A percentile compares a stretch with the other conserved stretches of the same genome.
Conservation (phyloP, 2,113 vertebrate genomes). For the Pluvialis apricaria region DNA sequence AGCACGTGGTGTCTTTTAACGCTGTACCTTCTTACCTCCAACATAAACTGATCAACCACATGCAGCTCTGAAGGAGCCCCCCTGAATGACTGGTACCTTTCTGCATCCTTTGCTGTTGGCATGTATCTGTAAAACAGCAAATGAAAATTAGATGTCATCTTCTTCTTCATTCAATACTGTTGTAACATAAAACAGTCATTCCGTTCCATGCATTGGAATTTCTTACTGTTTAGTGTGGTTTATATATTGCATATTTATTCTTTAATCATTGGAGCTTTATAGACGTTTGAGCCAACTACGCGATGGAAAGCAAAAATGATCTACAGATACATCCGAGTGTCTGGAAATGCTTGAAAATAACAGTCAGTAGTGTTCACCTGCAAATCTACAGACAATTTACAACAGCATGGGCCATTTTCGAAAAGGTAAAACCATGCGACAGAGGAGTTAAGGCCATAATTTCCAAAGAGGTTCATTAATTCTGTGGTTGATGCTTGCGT, state of each 20-base stretch:
- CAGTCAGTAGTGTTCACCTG: neutral
- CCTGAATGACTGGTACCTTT: slow-evolving; percentile 81
- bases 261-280: neutral
- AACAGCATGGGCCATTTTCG: neutral
- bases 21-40: slow-evolving; percentile 72
- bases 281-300: fast-evolving
- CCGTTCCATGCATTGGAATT: neutral
- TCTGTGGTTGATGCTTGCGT: neutral
- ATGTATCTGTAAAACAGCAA: slow-evolving; percentile 75
- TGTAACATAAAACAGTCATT: neutral
- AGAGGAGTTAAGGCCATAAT: neutral
- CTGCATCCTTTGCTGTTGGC: slow-evolving; percentile 81
- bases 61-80: slow-evolving; percentile 79
- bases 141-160: neutral
- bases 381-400: neutral
- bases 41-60: slow-evolving; percentile 87
- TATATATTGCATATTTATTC: fast-evolving
- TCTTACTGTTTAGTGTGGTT: neutral
- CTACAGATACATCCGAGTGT: neutral
- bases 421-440: neutral
- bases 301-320: neutral
- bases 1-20: neutral
- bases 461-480: neutral
- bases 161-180: neutral
- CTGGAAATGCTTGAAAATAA: neutral